Base-by-base conservation (phyloP, 2,797 vertebrate genomes). In the Anabas testudineus region DNA sequence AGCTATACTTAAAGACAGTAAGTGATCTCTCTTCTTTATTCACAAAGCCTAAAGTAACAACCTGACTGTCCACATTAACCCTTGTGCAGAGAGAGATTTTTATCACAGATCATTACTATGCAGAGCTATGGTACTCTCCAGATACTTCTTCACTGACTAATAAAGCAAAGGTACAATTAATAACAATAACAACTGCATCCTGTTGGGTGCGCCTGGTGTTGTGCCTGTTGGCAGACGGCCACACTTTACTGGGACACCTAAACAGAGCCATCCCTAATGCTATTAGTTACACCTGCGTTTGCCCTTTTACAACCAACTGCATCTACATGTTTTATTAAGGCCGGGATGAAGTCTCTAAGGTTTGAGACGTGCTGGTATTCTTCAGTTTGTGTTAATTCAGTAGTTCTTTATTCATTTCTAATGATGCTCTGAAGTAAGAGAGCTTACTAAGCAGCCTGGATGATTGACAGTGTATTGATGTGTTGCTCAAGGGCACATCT, bases 231-330 rank as follows among this genome's bases (percentile, higher is more conserved):
- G 32, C 39, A 47, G 15, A 1, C 43, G 34, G 48, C 19, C 57
- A n/a, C 18, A 32, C 14, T 12, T 53, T 13, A 26, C 36, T 37
- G 41, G 15, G 48, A 36, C 46, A 55, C 30, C 21, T 39, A n/a
- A 69, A 36, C 63, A 21, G 10, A 47, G 36, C 16, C 59, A 57
- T 41, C 14, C 32, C 34, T 41, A 26, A 22, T 41, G 59, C 34
- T 43, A 9, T 24, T 26, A 30, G 43, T 67, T 58, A 30, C 62
- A 62, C 52, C 30, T 32, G 19, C 43, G 12, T 60, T 60, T 46
- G 34, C 61, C n/a, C 62, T 12, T 10, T 22, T 39, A 4, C 28
- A 21, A 12, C 56, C 28, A 48, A 36, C 42, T n/a, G 24, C 28
- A 37, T n/a, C 6, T 69, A 30, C 10, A 10, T 7, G 9, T 8